Percentiles rank a stretch among this genome's conserved stretches.
Conservation (phyloP, 2,113 vertebrate genomes). For the Phaethon lepturus region DNA sequence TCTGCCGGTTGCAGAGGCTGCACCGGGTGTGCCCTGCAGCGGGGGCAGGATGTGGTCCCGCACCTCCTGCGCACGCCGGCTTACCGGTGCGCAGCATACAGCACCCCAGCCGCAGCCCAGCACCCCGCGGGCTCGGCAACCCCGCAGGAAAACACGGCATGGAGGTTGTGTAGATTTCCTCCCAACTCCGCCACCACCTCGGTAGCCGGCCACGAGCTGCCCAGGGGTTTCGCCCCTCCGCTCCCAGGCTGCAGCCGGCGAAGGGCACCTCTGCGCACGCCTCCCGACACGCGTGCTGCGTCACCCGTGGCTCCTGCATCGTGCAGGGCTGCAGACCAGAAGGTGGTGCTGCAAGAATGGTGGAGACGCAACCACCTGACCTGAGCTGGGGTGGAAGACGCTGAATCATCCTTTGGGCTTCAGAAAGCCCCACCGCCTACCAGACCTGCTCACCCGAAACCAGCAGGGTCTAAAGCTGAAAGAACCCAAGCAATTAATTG, state of each 20-base stretch:
- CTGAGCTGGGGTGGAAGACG: not conserved
- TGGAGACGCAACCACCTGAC: fast-evolving
- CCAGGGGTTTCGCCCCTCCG: not conserved
- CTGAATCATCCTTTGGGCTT: not conserved
- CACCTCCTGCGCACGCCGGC: not conserved
- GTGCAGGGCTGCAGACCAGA: not conserved
- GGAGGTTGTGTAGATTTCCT: not conserved
- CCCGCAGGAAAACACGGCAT: not conserved
- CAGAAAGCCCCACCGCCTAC: not conserved
- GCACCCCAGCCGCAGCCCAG: not conserved
- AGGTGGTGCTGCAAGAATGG: not conserved
- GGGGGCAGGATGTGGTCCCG: conserved; percentile 24
- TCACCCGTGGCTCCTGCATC: fast-evolving
- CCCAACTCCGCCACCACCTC: not conserved
- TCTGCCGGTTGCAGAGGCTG: not conserved
- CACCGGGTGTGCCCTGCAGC: not conserved
- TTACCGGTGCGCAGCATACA: fast-evolving
- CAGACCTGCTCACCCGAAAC: not conserved
- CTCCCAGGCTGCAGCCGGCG: not conserved
- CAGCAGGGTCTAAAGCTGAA: not conserved
- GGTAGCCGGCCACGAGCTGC: not conserved
- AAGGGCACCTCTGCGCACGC: fast-evolving
- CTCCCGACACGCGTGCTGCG: fast-evolving
- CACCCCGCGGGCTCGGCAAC: not conserved
- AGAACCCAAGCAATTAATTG: not conserved